Evolutionary conservation across 2,888 invertebrate genomes (phyloP), one percentile per base, ranked within the genome.

Genomic region (Limnephilus marmoratus): DNA sequence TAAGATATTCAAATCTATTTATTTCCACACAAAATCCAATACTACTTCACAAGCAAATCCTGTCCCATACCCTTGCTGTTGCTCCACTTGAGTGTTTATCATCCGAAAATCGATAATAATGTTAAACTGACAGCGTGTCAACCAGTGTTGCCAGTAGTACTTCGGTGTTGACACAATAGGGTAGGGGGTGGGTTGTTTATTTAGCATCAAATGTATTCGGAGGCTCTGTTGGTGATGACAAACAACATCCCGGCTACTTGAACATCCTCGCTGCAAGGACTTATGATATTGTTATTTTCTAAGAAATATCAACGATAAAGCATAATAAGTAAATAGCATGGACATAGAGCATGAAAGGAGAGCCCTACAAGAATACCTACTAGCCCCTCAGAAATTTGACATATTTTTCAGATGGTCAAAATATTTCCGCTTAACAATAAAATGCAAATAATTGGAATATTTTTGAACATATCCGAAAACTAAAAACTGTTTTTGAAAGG

Each of bases 71-170:
- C 18, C n/a, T 68, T 24, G n/a, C 7, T 68, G 68, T 68, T 68
- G n/a, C 68, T 24, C 68, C 24, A 68, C 68, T 68, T 24, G 68
- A 68, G 68, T 68, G 68, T 68, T 68, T 68, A 68, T 83, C 37
- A 34, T 37, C 11, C 34, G 83, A 83, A 34, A 83, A 41, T 83
- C 83, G 83, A 83, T 83, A 37, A 68, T 68, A 68, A 68, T 41
- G 37, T 83, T 37, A 83, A 37, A 83, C 24, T 83, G 83, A 37
- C 37, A 83, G 83, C 83, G 34, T 83, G 83, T 83, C 83, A 83
- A 41, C 9, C 37, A 83, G 83, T 83, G 83, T 83, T 83, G 83
- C 37, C 83, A 83, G 34, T 41, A 24, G 34, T 83, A 24, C 15
- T 83, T 83, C 83, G 2, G 34, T 37, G 83, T 83, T 83, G 83